Evolutionary conservation across 1,140 invertebrate genomes (phyloP), one percentile per base, ranked within the genome.

Genomic region (Zelostemma sp.): DNA sequence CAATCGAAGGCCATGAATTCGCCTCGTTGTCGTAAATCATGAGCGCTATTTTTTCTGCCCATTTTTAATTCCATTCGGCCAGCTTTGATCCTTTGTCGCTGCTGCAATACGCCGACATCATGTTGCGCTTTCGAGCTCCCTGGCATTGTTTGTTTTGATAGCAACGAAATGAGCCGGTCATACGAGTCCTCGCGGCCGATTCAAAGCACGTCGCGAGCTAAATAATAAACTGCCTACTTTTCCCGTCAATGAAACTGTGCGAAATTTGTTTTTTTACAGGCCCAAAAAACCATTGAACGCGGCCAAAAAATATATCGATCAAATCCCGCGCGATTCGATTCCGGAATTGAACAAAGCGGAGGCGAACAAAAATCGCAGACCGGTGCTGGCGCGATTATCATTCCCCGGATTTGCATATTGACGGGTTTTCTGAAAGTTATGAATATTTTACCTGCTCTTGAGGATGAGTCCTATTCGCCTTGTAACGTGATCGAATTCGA

Each of bases 341-440:
- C 45, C 45, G 21, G 64, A 57, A 65, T 61, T 21, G 53, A 65
- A 70, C 51, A 16, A 64, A 9, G 61, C 40, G 55, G 46, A 66
- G 69, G 73, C 51, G 45, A 45, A 63, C 58, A 73, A 73, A 72
- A 73, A 25, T 25, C 3, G 21, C 21, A n/a, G n/a, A n/a, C n/a
- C n/a, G n/a, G n/a, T n/a, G n/a, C n/a, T n/a, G n/a, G n/a, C n/a
- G n/a, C n/a, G 77, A 85, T 85, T 85, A 84, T 79, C 82, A 84
- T 85, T 84, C 70, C 57, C 33, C 6, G 6, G 73, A 83, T 85
- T 85, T 83, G 79, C 83, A 85, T 85, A 85, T 84, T 85, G 82
- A 85, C 84, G 82, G 84, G 80, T 84, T 85, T 85, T 82, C 79
- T 80, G 82, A 85, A 84, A 84, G 79, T 85, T 85, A 85, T 85